Evolutionary conservation across 2,113 vertebrate genomes (phyloP).

Genomic region (Hoplias malabaricus): DNA sequence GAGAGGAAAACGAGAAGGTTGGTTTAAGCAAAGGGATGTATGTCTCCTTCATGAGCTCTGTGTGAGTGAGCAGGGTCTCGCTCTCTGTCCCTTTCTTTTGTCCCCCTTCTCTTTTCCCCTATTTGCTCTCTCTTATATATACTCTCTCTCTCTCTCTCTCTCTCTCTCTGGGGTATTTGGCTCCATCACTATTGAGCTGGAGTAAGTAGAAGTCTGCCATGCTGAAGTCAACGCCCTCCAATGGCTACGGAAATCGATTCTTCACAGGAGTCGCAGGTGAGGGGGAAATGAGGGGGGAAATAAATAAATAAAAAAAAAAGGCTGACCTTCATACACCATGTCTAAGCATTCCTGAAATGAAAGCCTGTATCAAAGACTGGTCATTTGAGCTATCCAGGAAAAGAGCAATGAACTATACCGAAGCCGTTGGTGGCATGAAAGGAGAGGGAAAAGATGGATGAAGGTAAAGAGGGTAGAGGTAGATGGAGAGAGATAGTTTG

Average conservation of each 20-base stretch:
- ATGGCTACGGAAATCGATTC: slow-evolving; percentile 19
- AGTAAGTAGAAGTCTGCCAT: neutral
- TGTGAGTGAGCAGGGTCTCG: neutral
- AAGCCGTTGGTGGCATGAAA: neutral
- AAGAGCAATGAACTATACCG: neutral
- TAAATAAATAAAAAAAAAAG: slow-evolving; percentile 5
- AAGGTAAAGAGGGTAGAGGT: neutral
- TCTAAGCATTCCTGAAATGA: slow-evolving; percentile 1
- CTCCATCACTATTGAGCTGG: neutral
- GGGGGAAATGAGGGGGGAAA: neutral
- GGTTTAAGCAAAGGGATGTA: slow-evolving; percentile 7
- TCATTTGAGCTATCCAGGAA: neutral
- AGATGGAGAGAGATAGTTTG: neutral
- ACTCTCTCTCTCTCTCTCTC: neutral
- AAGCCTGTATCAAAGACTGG: neutral
- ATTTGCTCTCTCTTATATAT: slow-evolving; percentile 2
- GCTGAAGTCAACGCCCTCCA: slow-evolving; percentile 33
- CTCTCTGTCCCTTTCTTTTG: neutral
- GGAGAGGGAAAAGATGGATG: neutral
- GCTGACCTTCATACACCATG: neutral
- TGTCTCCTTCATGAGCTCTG: slow-evolving; percentile 10
- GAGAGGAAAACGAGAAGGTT: slow-evolving; percentile 17
- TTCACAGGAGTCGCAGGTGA: slow-evolving; percentile 33
- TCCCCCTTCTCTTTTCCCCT: neutral
- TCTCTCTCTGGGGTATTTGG: slow-evolving; percentile 20